phyloP scores from a whole-genome alignment of 2,888 invertebrate genomes.

The Entomobrya multifasciata region DNA sequence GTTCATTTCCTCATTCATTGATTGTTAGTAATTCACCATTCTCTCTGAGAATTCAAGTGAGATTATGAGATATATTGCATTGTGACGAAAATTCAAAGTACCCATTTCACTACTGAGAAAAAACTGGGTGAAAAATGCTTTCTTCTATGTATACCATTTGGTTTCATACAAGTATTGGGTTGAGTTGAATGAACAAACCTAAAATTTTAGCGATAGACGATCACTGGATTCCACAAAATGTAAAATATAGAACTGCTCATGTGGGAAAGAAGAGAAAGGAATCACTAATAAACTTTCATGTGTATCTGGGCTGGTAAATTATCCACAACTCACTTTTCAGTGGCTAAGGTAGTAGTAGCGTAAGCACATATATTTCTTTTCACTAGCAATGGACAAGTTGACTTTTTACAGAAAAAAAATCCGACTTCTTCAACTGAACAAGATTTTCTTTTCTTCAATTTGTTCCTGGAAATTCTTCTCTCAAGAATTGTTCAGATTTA shows the following conservation, averaged over 20 bases:
- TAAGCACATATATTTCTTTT: slow-evolving; percentile 17
- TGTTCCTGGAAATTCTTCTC: slow-evolving; percentile 38
- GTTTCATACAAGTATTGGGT: not conserved
- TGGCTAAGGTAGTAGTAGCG: no score
- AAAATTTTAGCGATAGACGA: slow-evolving; percentile 26
- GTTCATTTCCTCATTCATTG: slow-evolving; percentile 58
- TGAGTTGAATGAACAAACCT: not conserved
- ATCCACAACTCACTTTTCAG: not conserved
- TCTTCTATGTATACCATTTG: not conserved
- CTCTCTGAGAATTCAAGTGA: slow-evolving; percentile 38
- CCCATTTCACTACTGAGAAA: not conserved
- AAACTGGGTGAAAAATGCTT: not conserved
- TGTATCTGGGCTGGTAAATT: slow-evolving; percentile 22
- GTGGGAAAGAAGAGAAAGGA: not conserved
- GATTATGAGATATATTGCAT: slow-evolving; percentile 25
- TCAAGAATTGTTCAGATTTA: slow-evolving; percentile 48
- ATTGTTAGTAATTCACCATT: slow-evolving; percentile 48
- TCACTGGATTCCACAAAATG: slow-evolving; percentile 25
- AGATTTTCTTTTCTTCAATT: slow-evolving; percentile 42
- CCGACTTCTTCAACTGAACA: slow-evolving; percentile 31
- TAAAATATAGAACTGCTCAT: not conserved
- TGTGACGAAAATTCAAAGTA: slow-evolving; percentile 37
- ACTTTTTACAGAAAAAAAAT: slow-evolving; percentile 18
- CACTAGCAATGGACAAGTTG: slow-evolving; percentile 47
- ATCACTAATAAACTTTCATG: slow-evolving; percentile 29